A percentile compares a stretch with the other conserved stretches of the same genome.
Evolutionary conservation across 1,140 invertebrate genomes (phyloP).

Genomic region (Sesamia nonagrioides): DNA sequence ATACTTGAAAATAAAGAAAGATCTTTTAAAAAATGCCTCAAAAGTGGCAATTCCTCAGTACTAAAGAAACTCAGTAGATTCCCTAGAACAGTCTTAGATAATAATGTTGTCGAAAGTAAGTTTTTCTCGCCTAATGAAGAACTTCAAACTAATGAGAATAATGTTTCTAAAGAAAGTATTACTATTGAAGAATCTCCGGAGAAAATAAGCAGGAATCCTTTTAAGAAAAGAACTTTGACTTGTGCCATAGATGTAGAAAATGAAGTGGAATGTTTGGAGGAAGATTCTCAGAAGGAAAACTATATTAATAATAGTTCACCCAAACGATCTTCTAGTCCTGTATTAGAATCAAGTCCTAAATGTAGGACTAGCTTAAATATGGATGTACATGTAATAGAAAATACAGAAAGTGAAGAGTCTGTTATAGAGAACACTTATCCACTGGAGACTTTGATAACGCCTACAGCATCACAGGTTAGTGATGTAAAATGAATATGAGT

Average conservation of each 20-base stretch:
- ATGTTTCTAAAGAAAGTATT: slow-evolving; percentile 54
- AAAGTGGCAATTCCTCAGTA: slow-evolving; percentile 65
- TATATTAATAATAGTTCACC: slow-evolving; percentile 59
- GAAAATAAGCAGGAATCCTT: slow-evolving; percentile 56
- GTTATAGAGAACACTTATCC: slow-evolving; percentile 79
- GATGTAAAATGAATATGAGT: background rate
- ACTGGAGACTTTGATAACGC: slow-evolving; percentile 68
- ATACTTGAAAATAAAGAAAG: slow-evolving; percentile 80
- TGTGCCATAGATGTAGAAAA: slow-evolving; percentile 41
- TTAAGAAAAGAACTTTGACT: slow-evolving; percentile 44
- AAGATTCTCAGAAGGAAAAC: slow-evolving; percentile 74
- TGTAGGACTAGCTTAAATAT: slow-evolving; percentile 59
- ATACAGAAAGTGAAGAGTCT: slow-evolving; percentile 62
- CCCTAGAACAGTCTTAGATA: slow-evolving; percentile 78
- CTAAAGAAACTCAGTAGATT: slow-evolving; percentile 81
- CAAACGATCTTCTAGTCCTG: slow-evolving; percentile 63
- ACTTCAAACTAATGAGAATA: background rate
- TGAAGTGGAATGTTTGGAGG: slow-evolving; percentile 60
- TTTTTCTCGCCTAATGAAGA: slow-evolving; percentile 70
- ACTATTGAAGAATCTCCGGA: slow-evolving; percentile 68
- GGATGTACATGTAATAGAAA: slow-evolving; percentile 37
- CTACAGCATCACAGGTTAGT: slow-evolving; percentile 72
- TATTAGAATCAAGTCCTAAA: slow-evolving; percentile 66
- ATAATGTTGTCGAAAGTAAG: slow-evolving; percentile 81
- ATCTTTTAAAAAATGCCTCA: slow-evolving; percentile 74